Evolutionary conservation across 2,888 invertebrate species (phyloP), one percentile per base, ranked within the genome.

Genomic region (Drosophila formosana): DNA sequence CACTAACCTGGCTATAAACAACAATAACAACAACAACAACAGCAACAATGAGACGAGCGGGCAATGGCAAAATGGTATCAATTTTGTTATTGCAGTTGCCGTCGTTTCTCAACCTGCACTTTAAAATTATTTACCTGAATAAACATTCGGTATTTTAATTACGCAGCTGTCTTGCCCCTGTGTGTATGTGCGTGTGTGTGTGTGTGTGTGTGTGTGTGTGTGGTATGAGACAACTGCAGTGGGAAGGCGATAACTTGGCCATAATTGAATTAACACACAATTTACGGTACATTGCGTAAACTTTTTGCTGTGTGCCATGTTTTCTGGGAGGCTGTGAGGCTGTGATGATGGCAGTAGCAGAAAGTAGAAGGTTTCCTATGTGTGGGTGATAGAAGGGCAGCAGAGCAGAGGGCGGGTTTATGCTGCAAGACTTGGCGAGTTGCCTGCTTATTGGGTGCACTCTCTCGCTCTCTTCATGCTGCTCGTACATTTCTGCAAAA

Each of bases 141-240:
- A 90, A 90, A 89, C 89, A 90, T 89, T 90, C 78, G 89, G 86
- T 85, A 89, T 89, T 90, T 90, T 90, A 90, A 90, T 90, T 90
- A 87, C 82, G 66, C 68, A 78, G 68, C 75, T 75, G 60, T 46
- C 52, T 62, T 55, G n/a, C 37, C 4, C n/a, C n/a, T n/a, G n/a
- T n/a, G n/a, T 32, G 18, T 56, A 50, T 52, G 26, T 26, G 18
- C 3, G 52, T 26, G 50, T 47, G 41, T 63, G 30, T 37, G 25
- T 37, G 45, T 39, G 55, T 32, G 46, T 51, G 45, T 49, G 18
- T 53, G 66, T 43, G 55, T 32, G 41, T 43, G 63, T 52, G 62
- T 39, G 61, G 53, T 25, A 34, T 50, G 43, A 18, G 45, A 61
- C 37, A 7, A 51, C 7, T 52, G 60, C 72, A 72, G 57, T 61